phyloP scores from a whole-genome alignment of 23 tunicate species.

The Pegea sp. region DNA sequence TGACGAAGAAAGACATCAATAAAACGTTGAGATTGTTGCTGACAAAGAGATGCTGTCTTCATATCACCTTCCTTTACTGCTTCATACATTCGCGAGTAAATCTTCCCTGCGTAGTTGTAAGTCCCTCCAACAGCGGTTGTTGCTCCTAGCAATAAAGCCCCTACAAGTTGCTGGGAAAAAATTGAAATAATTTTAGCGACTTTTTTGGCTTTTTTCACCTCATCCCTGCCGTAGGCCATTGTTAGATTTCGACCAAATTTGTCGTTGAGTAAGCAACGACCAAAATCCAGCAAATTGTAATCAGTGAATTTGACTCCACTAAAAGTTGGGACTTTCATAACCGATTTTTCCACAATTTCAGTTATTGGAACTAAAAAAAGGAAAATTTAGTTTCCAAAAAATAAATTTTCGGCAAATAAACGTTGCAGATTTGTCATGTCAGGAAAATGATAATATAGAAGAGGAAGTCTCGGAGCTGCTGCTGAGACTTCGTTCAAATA shows the following conservation, averaged over 20 bases:
- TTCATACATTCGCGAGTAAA: conserved; percentile 17
- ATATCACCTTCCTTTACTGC: conserved; percentile 20
- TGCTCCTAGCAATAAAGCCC: conserved; percentile 39
- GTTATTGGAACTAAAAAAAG: conserved; percentile 10
- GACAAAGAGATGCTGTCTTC: conserved; percentile 6
- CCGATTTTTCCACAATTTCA: conserved; percentile 11
- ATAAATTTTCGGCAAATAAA: conserved; percentile 2
- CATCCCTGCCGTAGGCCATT: conserved; percentile 42
- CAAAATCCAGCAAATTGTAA: conserved; percentile 23
- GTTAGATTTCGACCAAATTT: conserved; percentile 21
- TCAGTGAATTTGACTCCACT: conserved; percentile 71
- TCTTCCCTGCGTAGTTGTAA: conserved; percentile 62
- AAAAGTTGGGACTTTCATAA: conserved; percentile 34
- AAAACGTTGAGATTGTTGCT: conserved; percentile 18
- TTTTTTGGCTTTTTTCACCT: conserved; percentile 10
- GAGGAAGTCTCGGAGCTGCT: conserved; percentile 47
- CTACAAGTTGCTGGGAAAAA: conserved; percentile 46
- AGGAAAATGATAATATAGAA: conserved; percentile 68
- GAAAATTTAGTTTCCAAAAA: not conserved
- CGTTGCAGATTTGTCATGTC: conserved; percentile 39
- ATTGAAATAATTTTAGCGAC: not conserved
- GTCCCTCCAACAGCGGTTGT: conserved; percentile 67
- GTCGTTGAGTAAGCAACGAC: conserved; percentile 20
- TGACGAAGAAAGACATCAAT: conserved; percentile 9
- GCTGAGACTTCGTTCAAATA: conserved; percentile 52